These are phyloP conservation scores for Corydoras sp. DNA, from an alignment of 2,113 vertebrate species.

Conservation along the genomic window DNA sequence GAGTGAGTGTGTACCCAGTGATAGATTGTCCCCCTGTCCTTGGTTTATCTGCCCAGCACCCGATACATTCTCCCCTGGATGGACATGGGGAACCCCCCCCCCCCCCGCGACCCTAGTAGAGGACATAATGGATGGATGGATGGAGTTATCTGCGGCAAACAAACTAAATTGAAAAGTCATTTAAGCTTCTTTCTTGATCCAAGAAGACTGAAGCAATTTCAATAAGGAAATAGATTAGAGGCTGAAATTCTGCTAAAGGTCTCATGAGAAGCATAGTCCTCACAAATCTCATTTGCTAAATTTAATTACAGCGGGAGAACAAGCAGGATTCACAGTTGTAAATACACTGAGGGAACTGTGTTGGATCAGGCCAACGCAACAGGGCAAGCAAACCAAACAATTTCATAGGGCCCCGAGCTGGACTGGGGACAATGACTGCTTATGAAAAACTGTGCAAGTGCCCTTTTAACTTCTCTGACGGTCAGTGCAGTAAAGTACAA, in stretches of 20 bases:
- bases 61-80: too few relatives aligned
- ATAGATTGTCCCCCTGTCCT: too few relatives aligned
- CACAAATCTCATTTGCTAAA: slow-evolving; percentile 34
- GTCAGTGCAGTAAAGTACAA: too few relatives aligned
- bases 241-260: not conserved
- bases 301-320: slow-evolving; percentile 27
- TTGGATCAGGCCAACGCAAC: not conserved
- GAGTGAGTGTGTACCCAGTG: too few relatives aligned
- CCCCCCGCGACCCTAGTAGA: too few relatives aligned
- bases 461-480: too few relatives aligned
- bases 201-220: not conserved
- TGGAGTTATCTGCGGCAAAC: not conserved
- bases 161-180: not conserved
- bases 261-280: slow-evolving; percentile 24
- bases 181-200: not conserved
- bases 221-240: slow-evolving; percentile 3
- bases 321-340: slow-evolving; percentile 20
- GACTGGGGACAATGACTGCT: not conserved
- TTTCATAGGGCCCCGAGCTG: not conserved
- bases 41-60: too few relatives aligned
- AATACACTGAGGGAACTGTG: not conserved
- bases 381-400: not conserved
- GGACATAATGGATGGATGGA: too few relatives aligned
- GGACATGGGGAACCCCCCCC: too few relatives aligned
- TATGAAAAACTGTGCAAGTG: too few relatives aligned